Percentiles rank a stretch among this genome's conserved stretches.
phyloP scores from a whole-genome alignment of 2,113 vertebrate genomes.

The Calidris pygmaea region DNA sequence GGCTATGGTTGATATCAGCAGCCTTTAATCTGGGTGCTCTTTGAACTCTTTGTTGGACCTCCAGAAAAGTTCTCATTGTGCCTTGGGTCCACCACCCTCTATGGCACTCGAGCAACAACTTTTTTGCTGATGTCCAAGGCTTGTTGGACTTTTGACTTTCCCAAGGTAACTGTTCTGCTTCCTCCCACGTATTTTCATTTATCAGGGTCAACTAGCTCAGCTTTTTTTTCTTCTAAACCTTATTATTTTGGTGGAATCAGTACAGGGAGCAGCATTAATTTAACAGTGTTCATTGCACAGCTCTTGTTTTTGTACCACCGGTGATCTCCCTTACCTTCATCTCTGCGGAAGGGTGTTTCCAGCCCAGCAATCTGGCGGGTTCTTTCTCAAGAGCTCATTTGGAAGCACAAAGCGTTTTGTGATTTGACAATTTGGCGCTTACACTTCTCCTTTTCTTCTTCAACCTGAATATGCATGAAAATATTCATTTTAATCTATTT shows the following conservation, averaged over 20 bases:
- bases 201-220: not conserved
- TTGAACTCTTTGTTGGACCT: fast-evolving
- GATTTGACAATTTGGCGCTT: conserved; percentile 25
- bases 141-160: conserved; percentile 25
- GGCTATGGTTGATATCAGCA: not conserved
- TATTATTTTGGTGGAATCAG: not conserved
- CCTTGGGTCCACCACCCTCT: conserved; percentile 5
- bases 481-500: not conserved
- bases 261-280: not conserved
- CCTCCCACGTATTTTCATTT: not conserved
- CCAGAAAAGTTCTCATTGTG: not conserved
- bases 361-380: not conserved
- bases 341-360: not conserved
- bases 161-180: not conserved
- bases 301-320: not conserved
- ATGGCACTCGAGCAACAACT: not conserved
- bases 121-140: not conserved
- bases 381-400: conserved; percentile 34
- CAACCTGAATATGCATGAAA: not conserved
- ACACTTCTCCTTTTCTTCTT: not conserved
- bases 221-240: not conserved
- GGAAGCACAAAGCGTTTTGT: not conserved
- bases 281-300: not conserved
- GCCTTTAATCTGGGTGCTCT: not conserved
- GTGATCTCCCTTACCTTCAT: not conserved